A percentile compares a stretch with the other conserved stretches of the same genome.
Conservation (phyloP, 2,888 invertebrate species). For the Isoperla grammatica region DNA sequence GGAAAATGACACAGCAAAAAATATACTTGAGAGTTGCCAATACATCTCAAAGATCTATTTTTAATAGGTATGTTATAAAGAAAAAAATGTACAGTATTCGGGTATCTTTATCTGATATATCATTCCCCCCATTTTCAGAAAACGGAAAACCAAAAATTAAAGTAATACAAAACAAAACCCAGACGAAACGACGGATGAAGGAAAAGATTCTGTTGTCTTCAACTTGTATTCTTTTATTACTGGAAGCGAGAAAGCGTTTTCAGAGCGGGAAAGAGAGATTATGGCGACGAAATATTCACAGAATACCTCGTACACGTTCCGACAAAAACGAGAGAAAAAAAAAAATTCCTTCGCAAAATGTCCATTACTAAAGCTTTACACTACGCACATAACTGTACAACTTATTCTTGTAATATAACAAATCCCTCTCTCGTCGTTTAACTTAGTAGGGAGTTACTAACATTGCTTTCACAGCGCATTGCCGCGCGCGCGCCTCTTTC, state of each 20-base stretch:
- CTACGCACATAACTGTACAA: conserved; percentile 24
- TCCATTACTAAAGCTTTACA: conserved; percentile 26
- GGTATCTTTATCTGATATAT: too few relatives aligned
- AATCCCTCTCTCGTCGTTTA: neutral
- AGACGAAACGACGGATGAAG: neutral
- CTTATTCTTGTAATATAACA: conserved; percentile 18
- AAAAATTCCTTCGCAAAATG: conserved; percentile 10
- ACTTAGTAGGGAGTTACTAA: conserved; percentile 2
- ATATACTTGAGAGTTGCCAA: conserved; percentile 5
- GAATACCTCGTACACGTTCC: conserved; percentile 38
- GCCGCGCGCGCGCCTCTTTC: neutral
- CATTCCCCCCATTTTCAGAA: neutral
- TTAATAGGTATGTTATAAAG: conserved; percentile 2
- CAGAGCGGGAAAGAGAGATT: conserved; percentile 8
- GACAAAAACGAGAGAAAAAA: neutral
- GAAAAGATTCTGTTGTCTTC: neutral
- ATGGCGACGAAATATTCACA: conserved; percentile 42
- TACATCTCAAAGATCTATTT: conserved; percentile 7
- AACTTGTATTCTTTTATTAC: neutral
- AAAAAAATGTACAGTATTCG: conserved; percentile 14
- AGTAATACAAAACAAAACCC: neutral
- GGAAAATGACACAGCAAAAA: neutral
- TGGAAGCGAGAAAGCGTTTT: conserved; percentile 9
- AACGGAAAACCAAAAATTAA: neutral
- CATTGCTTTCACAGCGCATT: conserved; percentile 1